These are phyloP conservation scores for Pseudococcus longispinus DNA, from an alignment of 2,888 invertebrate genomes.

Conservation along the genomic window DNA sequence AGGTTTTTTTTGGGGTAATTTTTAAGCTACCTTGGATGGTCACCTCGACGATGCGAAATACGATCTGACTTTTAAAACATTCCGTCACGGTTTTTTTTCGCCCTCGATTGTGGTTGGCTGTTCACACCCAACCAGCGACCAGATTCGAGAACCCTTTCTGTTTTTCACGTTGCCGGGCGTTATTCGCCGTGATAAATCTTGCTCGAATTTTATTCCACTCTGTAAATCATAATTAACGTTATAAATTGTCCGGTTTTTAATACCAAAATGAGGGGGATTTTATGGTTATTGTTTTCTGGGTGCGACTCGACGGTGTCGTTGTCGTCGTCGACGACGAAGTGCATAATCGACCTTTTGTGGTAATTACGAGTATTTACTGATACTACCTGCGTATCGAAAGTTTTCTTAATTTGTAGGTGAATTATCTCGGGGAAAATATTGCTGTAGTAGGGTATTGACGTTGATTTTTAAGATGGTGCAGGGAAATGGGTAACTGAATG, in stretches of 20 bases:
- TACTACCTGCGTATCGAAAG: background rate
- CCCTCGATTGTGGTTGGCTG: background rate
- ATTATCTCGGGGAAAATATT: background rate
- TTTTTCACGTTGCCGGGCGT: background rate
- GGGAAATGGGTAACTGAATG: no score
- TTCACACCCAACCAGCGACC: background rate
- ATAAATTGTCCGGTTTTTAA: slow-evolving; percentile 33
- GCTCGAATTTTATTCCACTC: slow-evolving; percentile 10
- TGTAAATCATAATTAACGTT: slow-evolving; percentile 36
- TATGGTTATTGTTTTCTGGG: background rate
- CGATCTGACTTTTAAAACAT: background rate
- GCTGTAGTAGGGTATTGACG: background rate
- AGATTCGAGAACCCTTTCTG: background rate
- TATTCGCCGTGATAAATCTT: background rate
- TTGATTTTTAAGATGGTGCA: no score
- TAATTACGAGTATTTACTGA: background rate
- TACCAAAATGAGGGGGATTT: background rate
- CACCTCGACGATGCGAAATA: background rate
- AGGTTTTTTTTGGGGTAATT: background rate
- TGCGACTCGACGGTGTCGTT: background rate
- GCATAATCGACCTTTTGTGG: background rate
- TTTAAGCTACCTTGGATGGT: background rate
- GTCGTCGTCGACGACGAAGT: background rate
- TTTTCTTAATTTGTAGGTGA: background rate
- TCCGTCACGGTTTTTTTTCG: background rate